Conservation (phyloP, 2,888 invertebrate genomes). For the Pinctada fucata region DNA sequence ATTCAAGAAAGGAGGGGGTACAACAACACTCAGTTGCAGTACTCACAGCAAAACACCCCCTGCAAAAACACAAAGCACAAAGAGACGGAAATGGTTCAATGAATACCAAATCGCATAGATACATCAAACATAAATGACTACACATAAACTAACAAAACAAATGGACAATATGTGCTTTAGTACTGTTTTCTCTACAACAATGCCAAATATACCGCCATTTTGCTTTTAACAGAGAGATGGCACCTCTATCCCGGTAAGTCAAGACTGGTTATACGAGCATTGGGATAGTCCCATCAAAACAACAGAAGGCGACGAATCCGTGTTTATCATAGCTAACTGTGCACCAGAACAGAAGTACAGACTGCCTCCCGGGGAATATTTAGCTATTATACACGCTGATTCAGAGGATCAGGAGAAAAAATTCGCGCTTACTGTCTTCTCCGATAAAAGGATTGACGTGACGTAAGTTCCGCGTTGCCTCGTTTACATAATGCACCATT, state of each 20-base stretch:
- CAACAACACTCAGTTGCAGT: too few species aligned
- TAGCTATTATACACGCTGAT: constrained; percentile 85
- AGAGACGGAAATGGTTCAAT: too few species aligned
- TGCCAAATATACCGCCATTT: neutral
- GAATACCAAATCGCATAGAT: too few species aligned
- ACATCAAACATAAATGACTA: too few species aligned
- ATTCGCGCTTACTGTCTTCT: constrained; percentile 80
- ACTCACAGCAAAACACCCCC: too few species aligned
- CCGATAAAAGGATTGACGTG: constrained; percentile 23
- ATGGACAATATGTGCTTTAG: too few species aligned
- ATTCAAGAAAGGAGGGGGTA: too few species aligned
- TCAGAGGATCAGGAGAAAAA: constrained; percentile 84
- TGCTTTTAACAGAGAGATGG: neutral
- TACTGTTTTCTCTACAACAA: too few species aligned
- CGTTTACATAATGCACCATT: too few species aligned
- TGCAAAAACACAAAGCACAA: too few species aligned
- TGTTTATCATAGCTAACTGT: constrained; percentile 76
- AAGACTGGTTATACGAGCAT: constrained; percentile 51
- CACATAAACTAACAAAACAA: too few species aligned
- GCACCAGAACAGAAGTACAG: constrained; percentile 87
- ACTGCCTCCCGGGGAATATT: constrained; percentile 85
- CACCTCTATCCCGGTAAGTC: constrained; percentile 16
- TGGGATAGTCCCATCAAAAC: constrained; percentile 46
- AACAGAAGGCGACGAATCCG: constrained; percentile 39
- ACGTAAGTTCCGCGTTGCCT: neutral